Conservation (phyloP, 2,888 invertebrate species). For the Sminthurides aquaticus region DNA sequence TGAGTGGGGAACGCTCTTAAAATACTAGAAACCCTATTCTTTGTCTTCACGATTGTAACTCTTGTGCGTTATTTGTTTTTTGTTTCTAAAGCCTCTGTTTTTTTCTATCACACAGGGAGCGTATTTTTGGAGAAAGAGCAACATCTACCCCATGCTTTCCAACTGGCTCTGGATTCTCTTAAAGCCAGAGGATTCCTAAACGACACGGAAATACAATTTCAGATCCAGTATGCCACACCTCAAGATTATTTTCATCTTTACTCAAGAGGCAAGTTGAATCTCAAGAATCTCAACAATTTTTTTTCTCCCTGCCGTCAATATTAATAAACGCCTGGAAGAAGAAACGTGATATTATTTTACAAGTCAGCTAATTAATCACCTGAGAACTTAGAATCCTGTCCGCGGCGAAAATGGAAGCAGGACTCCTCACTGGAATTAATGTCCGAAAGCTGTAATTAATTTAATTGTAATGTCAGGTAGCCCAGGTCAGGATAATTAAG, state of each 20-base stretch:
- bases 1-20: too few species aligned
- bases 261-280: slow-evolving; percentile 34
- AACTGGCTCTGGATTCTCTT: slow-evolving; percentile 36
- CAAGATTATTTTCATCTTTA: slow-evolving; percentile 40
- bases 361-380: too few species aligned
- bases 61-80: slow-evolving; percentile 9
- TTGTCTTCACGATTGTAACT: not conserved
- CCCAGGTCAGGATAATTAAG: too few species aligned
- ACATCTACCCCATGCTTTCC: slow-evolving; percentile 38
- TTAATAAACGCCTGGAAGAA: not conserved
- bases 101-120: slow-evolving; percentile 25
- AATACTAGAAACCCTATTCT: too few species aligned
- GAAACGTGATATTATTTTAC: not conserved
- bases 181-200: slow-evolving; percentile 38
- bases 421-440: not conserved
- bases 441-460: not conserved
- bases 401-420: not conserved
- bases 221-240: slow-evolving; percentile 38
- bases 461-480: not conserved
- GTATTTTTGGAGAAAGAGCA: slow-evolving; percentile 42
- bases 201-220: slow-evolving; percentile 38
- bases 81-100: slow-evolving; percentile 3
- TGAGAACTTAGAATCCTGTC: too few species aligned
- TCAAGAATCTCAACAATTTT: too few species aligned
- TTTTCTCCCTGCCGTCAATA: too few species aligned